Base-by-base conservation (phyloP, 2,888 invertebrate genomes). In the Sesia bembeciformis region DNA sequence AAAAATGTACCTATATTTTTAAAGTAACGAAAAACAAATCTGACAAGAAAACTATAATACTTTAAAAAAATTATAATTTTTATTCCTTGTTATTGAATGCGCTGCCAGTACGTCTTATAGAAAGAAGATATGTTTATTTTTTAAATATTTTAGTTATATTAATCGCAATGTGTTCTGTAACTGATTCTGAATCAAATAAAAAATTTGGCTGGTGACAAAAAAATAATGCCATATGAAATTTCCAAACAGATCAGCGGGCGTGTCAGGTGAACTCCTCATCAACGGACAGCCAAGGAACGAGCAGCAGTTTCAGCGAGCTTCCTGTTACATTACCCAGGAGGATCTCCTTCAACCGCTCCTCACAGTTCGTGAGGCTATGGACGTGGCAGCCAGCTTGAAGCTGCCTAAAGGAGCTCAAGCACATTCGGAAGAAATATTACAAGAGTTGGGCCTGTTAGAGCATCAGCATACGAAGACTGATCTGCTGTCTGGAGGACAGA, bases 241-340 rank as follows among this genome's bases (percentile, higher is more conserved):
- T 23, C 23, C 23, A 23, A 67, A 0, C 74, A 94, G 94, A 68
- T 92, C 91, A 40, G 89, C 88, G 39, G 93, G 93, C 43, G 92
- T 95, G 0, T 84, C 90, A 8, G 96, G 95, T 1, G 91, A 91
- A 50, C 91, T 95, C 38, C 80, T 91, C 60, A 91, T 94, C n/a
- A 94, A 94, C 66, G 92, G 92, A 3, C 84, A 90, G 60, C 79
- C 81, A 0, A 87, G 94, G 40, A 91, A 94, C 68, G 90, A 93
- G 70, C 85, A 91, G 3, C 78, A 81, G 58, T 94, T 94, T 80
- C 91, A 93, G 61, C 93, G 92, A 66, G 90, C 92, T 63, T 95
- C 95, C 4, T 95, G 95, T 70, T 96, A 96, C 83, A 95, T 96
- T 65, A 95, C 95, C 62, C 96, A 96, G 73, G 94, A 94, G 59